Base-by-base conservation (phyloP, 2,113 vertebrate genomes). In the Pterocles gutturalis region DNA sequence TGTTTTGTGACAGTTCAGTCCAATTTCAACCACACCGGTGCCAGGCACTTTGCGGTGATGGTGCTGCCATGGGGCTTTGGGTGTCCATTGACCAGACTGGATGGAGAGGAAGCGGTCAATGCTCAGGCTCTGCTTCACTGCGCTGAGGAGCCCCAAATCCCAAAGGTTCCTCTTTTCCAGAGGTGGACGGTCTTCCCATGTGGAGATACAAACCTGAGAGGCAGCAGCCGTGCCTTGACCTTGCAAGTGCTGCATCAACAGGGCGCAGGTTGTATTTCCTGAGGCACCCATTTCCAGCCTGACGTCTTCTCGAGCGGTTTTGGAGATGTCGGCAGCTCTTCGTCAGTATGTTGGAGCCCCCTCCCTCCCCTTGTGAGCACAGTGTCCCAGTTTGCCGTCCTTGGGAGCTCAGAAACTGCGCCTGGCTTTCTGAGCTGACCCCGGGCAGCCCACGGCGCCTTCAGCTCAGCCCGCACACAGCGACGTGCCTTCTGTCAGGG, bases 11-110 rank as follows among this genome's bases (percentile, higher is more conserved):
- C 24, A 6, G 20, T 9, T 28, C 6, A 46, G 41, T 18, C 4
- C 21, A 5, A 15, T 22, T 22, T 34, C 33, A 61, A 4, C 25
- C 17, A 3, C 53, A 3, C 24, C 24, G 22, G 19, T 55, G 57
- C 67, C 67, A 17, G 58, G 49, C 17, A 2, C 9, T 12, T 17
- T 18, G 60, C 1, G 0, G 21, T 7, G 36, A 2, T 10, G 10
- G 25, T 66, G 51, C 26, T 36, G 46, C 34, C 14, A 1, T 20
- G 66, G 76, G 5, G 20, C n/a, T n/a, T n/a, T n/a, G n/a, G n/a
- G n/a, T n/a, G n/a, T n/a, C n/a, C n/a, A n/a, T n/a, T n/a, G n/a
- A n/a, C n/a, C n/a, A n/a, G n/a, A n/a, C n/a, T n/a, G n/a, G n/a
- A n/a, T n/a, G n/a, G n/a, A n/a, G n/a, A n/a, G n/a, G n/a, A n/a